Percentiles rank a stretch among this genome's conserved stretches.
Evolutionary conservation across 2,113 vertebrate species (phyloP).

Genomic region (Pelecanoides urinatrix): DNA sequence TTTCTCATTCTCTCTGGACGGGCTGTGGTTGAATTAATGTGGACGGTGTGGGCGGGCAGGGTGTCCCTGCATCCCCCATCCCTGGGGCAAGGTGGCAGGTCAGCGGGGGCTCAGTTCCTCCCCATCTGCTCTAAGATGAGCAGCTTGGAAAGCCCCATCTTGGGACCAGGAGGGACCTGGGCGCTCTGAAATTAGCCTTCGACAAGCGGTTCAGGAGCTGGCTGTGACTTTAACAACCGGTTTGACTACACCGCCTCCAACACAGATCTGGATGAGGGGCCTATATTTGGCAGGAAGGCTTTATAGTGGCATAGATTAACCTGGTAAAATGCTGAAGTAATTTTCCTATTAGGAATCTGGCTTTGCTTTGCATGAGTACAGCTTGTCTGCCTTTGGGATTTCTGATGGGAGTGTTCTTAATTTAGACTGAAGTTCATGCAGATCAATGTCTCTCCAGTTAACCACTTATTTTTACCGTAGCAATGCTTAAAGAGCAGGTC

Average conservation of each 20-base stretch:
- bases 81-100: not conserved
- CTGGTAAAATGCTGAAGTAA: constrained; percentile 26
- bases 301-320: constrained; percentile 22
- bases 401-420: constrained; percentile 41
- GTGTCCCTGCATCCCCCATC: not conserved
- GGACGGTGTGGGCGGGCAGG: not conserved
- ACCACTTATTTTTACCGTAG: not conserved
- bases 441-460: not conserved
- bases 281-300: constrained; percentile 5
- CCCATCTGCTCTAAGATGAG: not conserved
- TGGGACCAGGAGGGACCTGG: not conserved
- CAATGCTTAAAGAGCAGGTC: not conserved
- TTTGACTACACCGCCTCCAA: not conserved
- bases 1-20: not conserved
- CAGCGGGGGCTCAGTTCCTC: not conserved
- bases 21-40: fast-evolving
- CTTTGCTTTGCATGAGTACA: not conserved
- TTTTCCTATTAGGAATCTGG: constrained; percentile 38
- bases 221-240: not conserved
- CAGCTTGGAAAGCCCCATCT: not conserved
- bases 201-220: not conserved
- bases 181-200: not conserved
- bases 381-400: not conserved
- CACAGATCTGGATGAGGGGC: not conserved
- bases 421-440: constrained; percentile 17